Evolutionary conservation across 1,140 invertebrate species (phyloP).

Genomic region (Drosophila baimaii): DNA sequence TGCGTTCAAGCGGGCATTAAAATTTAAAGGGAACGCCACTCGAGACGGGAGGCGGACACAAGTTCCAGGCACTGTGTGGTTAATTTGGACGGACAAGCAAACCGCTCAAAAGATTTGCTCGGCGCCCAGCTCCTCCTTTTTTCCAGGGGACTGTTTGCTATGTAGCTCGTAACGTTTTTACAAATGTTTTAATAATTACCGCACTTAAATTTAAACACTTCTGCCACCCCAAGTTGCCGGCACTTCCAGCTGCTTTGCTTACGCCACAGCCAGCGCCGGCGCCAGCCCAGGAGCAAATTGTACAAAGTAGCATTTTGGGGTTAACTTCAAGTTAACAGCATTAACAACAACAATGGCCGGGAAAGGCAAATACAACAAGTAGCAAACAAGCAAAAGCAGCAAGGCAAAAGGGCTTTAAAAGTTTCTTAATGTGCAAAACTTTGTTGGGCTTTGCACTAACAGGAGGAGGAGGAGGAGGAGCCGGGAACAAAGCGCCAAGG

Average conservation of each 20-base stretch:
- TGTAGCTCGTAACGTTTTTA: conserved; percentile 33
- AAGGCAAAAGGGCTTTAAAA: conserved; percentile 58
- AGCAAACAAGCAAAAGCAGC: conserved; percentile 38
- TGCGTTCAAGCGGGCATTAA: conserved; percentile 42
- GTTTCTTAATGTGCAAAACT: conserved; percentile 61
- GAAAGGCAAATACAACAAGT: conserved; percentile 42
- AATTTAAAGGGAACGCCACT: conserved; percentile 30
- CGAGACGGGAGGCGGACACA: conserved; percentile 9
- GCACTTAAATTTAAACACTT: conserved; percentile 54
- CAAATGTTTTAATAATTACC: conserved; percentile 57
- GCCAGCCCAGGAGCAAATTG: conserved; percentile 53
- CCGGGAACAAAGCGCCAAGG: conserved; percentile 6
- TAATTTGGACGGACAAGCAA: conserved; percentile 23
- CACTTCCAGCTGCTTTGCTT: conserved; percentile 41
- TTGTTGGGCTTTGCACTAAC: conserved; percentile 45
- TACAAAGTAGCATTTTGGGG: conserved; percentile 71
- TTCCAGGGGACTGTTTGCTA: conserved; percentile 15
- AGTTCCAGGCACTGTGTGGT: conserved; percentile 24
- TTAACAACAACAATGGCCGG: conserved; percentile 55
- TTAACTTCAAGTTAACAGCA: conserved; percentile 72
- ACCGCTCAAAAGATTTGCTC: conserved; percentile 9
- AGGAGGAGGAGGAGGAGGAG: conserved; percentile 9
- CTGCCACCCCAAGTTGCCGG: conserved; percentile 21
- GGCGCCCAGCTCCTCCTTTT: neutral
- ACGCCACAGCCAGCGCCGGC: neutral